phyloP scores from a whole-genome alignment of 2,797 vertebrate genomes.

The Gambusia yucatana region DNA sequence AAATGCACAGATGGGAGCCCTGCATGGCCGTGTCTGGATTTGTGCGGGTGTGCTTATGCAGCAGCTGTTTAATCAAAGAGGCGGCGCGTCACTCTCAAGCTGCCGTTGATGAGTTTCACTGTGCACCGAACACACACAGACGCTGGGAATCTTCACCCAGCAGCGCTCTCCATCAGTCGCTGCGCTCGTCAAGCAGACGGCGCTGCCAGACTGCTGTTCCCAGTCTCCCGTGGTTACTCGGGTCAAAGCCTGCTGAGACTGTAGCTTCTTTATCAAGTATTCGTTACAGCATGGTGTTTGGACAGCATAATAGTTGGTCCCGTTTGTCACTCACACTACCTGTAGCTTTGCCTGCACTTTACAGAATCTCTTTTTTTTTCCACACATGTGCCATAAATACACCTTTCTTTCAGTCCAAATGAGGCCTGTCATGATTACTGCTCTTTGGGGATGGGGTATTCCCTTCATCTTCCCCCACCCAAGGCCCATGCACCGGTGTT shows the following conservation, averaged over 20 bases:
- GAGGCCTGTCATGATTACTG: conserved; percentile 58
- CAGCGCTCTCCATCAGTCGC: conserved; percentile 21
- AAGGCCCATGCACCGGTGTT: conserved; percentile 57
- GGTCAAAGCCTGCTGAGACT: conserved; percentile 30
- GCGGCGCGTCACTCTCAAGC: conserved; percentile 66
- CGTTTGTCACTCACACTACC: conserved; percentile 15
- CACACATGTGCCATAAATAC: conserved; percentile 54
- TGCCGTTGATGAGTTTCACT: conserved; percentile 71
- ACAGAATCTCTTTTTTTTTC: conserved; percentile 54
- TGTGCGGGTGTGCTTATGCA: conserved; percentile 43
- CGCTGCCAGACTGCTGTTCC: conserved; percentile 46
- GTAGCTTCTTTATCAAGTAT: conserved; percentile 10
- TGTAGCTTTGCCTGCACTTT: conserved; percentile 19
- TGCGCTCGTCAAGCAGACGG: conserved; percentile 55
- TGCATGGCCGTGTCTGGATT: conserved; percentile 29
- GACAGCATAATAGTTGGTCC: neutral
- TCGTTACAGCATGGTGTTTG: neutral
- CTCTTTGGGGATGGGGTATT: conserved; percentile 53
- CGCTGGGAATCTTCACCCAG: conserved; percentile 55
- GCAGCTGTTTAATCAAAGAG: conserved; percentile 79
- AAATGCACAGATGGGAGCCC: conserved; percentile 64
- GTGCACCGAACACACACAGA: conserved; percentile 48
- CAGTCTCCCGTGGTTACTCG: conserved; percentile 64
- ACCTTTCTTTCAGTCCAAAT: conserved; percentile 54
- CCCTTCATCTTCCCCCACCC: conserved; percentile 52